Evolutionary conservation across 2,113 vertebrate genomes (phyloP).

Genomic region (Manacus vitellinus): DNA sequence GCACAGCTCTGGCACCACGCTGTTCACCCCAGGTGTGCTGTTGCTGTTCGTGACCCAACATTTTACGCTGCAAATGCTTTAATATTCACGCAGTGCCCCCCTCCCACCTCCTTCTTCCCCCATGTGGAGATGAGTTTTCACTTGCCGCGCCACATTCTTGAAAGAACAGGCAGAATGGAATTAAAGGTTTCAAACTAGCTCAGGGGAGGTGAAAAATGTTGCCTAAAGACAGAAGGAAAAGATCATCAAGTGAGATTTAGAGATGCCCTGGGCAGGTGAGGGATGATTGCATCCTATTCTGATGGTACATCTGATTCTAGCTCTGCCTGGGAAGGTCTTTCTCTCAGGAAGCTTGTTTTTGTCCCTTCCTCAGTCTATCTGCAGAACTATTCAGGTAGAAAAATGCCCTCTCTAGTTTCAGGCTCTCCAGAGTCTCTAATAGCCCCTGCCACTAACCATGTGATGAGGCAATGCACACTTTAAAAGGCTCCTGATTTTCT

Average conservation of each 20-base stretch:
- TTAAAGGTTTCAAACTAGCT: conserved; percentile 36
- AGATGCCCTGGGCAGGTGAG: conserved; percentile 36
- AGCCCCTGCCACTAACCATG: not conserved
- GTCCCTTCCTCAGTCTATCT: not conserved
- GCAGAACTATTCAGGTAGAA: not conserved
- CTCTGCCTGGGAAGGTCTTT: not conserved
- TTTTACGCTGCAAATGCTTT: not conserved
- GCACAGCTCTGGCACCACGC: accelerated
- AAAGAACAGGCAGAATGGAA: conserved; percentile 39
- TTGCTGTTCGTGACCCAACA: not conserved
- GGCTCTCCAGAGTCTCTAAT: not conserved
- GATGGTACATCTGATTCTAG: not conserved
- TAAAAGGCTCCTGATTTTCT: conserved; percentile 30
- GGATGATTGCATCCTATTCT: not conserved
- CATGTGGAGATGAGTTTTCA: conserved; percentile 15
- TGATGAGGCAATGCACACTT: not conserved
- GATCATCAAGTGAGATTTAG: conserved; percentile 52
- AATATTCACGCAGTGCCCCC: not conserved
- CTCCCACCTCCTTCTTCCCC: not conserved
- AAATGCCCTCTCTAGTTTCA: not conserved
- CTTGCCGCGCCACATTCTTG: not conserved
- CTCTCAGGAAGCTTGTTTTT: not conserved
- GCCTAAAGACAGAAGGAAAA: conserved; percentile 59
- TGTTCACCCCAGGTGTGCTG: not conserved
- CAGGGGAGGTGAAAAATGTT: conserved; percentile 57